phyloP scores from a whole-genome alignment of 1,140 invertebrate genomes.

The Aphelenchoides fujianensis region DNA sequence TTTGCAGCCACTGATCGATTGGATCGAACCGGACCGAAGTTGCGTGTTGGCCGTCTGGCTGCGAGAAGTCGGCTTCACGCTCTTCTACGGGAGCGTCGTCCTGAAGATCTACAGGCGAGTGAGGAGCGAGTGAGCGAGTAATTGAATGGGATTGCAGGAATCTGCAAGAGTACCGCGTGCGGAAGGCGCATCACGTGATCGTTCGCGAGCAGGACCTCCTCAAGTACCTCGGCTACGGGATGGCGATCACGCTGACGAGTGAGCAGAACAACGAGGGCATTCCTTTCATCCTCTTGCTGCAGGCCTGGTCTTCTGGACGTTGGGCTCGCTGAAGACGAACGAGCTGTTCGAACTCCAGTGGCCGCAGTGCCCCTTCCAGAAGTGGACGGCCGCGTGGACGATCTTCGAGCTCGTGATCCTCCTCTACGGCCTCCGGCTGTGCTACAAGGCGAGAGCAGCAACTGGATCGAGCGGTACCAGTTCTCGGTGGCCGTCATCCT shows the following conservation, averaged over 20 bases:
- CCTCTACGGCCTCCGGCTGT: conserved; percentile 76
- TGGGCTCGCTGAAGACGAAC: conserved; percentile 45
- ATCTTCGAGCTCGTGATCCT: conserved; percentile 70
- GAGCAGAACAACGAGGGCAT: conserved; percentile 54
- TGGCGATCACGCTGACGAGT: conserved; percentile 75
- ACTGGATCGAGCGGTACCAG: conserved; percentile 73
- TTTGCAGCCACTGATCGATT: conserved; percentile 75
- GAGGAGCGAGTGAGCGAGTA: background rate
- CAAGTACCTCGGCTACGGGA: conserved; percentile 79
- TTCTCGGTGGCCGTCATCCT: conserved; percentile 71
- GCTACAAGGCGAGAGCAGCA: conserved; percentile 78
- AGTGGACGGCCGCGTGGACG: conserved; percentile 51
- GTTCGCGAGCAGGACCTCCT: conserved; percentile 79
- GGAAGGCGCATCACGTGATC: conserved; percentile 83
- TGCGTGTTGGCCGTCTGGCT: conserved; percentile 82
- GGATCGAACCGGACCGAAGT: conserved; percentile 72
- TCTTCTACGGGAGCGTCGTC: conserved; percentile 83
- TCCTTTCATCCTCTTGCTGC: conserved; percentile 17
- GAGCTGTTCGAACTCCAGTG: conserved; percentile 52
- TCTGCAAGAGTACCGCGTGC: conserved; percentile 71
- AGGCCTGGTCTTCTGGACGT: conserved; percentile 58
- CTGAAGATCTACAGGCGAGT: conserved; percentile 78
- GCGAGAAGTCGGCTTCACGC: conserved; percentile 81
- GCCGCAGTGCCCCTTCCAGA: conserved; percentile 57
- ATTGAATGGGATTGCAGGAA: conserved; percentile 63